Base-by-base conservation (phyloP, 2,797 vertebrate genomes). In the Neosalanx taihuensis region DNA sequence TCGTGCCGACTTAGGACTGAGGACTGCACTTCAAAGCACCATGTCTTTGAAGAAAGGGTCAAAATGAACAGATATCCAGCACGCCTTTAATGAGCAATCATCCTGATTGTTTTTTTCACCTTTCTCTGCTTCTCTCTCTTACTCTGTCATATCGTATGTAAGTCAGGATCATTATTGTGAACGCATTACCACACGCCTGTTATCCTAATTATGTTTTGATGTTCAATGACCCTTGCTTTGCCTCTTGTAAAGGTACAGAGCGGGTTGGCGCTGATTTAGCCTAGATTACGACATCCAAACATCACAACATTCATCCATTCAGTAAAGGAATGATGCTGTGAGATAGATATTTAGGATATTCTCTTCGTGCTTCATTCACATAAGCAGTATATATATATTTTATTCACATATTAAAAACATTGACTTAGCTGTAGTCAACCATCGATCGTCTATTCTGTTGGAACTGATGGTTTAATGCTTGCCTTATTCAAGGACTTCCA, bases 11-110 rank as follows among this genome's bases (percentile, higher is more conserved):
- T 30, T 26, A 15, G 33, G 33, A 10, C 41, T 6, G 23, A 30
- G 65, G 23, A 23, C 30, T 29, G 41, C 62, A 51, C 46, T 9
- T 26, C 26, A 31, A 53, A 29, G 64, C 71, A 70, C 67, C 67
- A 41, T 23, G 60, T 78, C 74, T 72, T 6, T 66, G 33, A 56
- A 76, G 71, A 61, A 57, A 35, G 5, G 53, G 23, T 71, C 72
- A 72, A 67, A 63, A 65, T 56, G 72, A 65, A 35, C 12, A 58
- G 56, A 15, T 62, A 83, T 81, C 56, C 65, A 5, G 0, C 71
- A 57, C n/a, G 20, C 9, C 12, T 35, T 72, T 84, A 87, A 87
- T 85, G 74, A 83, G 71, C 62, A 41, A 81, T 17, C 79, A 63
- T 71, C 72, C 15, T 23, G 18, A 46, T 51, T 53, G 69, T 30